Percentiles rank a stretch among this genome's conserved stretches.
phyloP scores from a whole-genome alignment of 2,797 vertebrate genomes.

The Pseudocheirus occidentalis region DNA sequence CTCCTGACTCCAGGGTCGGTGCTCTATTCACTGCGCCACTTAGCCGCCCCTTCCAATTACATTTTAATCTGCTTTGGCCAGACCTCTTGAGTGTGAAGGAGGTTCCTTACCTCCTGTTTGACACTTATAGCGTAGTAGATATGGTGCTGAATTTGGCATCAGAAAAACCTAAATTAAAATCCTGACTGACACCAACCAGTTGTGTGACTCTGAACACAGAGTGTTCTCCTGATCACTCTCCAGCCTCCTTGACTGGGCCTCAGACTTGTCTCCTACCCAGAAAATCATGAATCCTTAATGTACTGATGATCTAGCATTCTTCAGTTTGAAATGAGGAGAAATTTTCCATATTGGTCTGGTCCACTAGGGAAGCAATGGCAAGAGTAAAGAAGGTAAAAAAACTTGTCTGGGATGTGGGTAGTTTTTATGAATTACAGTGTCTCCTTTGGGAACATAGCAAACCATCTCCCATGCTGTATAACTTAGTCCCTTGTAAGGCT shows the following conservation, averaged over 20 bases:
- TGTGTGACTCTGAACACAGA: neutral
- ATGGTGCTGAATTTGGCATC: neutral
- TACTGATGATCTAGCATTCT: neutral
- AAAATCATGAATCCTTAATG: neutral
- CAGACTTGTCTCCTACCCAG: neutral
- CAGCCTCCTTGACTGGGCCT: neutral
- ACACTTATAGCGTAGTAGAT: neutral
- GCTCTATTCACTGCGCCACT: no score
- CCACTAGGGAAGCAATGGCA: neutral
- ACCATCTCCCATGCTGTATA: neutral
- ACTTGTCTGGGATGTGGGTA: neutral
- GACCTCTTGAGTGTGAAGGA: neutral
- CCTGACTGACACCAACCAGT: neutral
- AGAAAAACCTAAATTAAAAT: neutral
- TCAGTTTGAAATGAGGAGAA: neutral
- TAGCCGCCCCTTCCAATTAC: no score
- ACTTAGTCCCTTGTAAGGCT: neutral
- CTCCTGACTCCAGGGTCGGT: no score
- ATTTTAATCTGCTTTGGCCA: neutral
- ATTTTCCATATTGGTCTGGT: neutral
- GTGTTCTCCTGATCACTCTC: no score
- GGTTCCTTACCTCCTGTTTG: neutral
- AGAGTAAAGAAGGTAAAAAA: neutral
- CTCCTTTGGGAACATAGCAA: neutral
- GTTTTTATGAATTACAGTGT: neutral